Percentiles rank a stretch among this genome's conserved stretches.
Evolutionary conservation across 2,888 invertebrate species (phyloP).

Genomic region (Trichacis sp.): DNA sequence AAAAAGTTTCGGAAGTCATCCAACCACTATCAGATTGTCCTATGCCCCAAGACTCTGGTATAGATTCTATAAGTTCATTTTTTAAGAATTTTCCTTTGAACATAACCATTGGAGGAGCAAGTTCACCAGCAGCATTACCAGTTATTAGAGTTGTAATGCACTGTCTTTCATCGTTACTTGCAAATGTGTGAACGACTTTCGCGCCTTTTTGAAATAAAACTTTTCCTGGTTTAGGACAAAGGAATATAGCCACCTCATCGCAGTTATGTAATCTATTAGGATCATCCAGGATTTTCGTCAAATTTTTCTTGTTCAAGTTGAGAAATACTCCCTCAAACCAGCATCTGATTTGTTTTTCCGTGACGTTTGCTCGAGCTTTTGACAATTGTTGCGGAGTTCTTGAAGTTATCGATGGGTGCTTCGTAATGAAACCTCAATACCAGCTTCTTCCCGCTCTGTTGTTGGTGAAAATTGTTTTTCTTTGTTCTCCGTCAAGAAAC

Average conservation of each 20-base stretch:
- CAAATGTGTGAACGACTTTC: conserved; percentile 45
- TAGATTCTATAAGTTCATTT: neutral
- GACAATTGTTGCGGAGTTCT: conserved; percentile 24
- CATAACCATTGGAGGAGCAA: conserved; percentile 44
- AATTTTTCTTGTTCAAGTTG: conserved; percentile 30
- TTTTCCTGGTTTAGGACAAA: conserved; percentile 44
- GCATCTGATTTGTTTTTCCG: conserved; percentile 29
- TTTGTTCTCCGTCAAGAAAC: conserved; percentile 17
- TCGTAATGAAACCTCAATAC: conserved; percentile 25
- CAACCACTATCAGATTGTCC: conserved; percentile 62
- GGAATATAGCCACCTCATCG: conserved; percentile 46
- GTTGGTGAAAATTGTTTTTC: conserved; percentile 30
- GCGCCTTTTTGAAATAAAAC: conserved; percentile 23
- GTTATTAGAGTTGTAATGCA: conserved; percentile 46
- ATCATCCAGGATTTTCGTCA: conserved; percentile 5
- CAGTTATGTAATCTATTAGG: conserved; percentile 47
- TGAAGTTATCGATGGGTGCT: conserved; percentile 20
- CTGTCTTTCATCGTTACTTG: conserved; percentile 45
- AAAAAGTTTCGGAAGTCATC: conserved; percentile 63
- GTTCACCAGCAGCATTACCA: conserved; percentile 45
- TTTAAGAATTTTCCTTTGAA: conserved; percentile 48
- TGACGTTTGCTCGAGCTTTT: conserved; percentile 38
- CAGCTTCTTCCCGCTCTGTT: conserved; percentile 29
- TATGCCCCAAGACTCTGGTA: conserved; percentile 55
- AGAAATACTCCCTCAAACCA: conserved; percentile 44